Conservation (phyloP, 2,888 invertebrate species). For the Byasa hedistus region DNA sequence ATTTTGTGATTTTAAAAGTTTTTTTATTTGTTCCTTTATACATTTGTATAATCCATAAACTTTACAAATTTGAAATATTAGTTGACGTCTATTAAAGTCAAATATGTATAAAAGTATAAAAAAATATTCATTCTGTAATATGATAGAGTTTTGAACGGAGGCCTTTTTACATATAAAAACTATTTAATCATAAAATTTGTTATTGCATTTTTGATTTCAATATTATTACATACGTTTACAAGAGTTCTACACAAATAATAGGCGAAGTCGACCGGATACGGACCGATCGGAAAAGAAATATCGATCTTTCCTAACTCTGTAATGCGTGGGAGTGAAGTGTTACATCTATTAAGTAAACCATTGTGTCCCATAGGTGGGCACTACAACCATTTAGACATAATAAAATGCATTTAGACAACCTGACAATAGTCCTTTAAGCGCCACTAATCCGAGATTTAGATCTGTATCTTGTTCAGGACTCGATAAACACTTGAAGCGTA, state of each 20-base stretch:
- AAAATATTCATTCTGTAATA: too few species aligned
- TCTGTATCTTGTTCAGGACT: constrained; percentile 62
- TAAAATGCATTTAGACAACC: constrained; percentile 51
- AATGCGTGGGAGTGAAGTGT: constrained; percentile 56
- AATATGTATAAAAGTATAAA: constrained; percentile 1
- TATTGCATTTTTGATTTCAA: too few species aligned
- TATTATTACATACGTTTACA: too few species aligned
- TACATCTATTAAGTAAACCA: constrained; percentile 48
- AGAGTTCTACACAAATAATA: not conserved
- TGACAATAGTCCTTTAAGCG: constrained; percentile 61
- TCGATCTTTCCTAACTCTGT: constrained; percentile 42
- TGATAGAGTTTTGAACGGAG: too few species aligned
- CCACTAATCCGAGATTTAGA: constrained; percentile 73
- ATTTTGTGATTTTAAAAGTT: constrained; percentile 7
- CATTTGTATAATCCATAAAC: constrained; percentile 20
- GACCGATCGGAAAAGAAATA: constrained; percentile 42
- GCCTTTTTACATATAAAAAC: too few species aligned
- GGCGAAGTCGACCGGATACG: constrained; percentile 49
- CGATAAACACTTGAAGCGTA: constrained; percentile 70
- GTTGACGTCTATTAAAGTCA: constrained; percentile 17
- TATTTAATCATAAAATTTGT: too few species aligned
- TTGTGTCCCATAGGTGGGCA: constrained; percentile 67
- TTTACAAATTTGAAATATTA: constrained; percentile 8
- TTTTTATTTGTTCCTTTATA: constrained; percentile 16
- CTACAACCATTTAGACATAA: constrained; percentile 46